These are phyloP conservation scores for Oxycera nigricornis DNA, from an alignment of 2,888 invertebrate species.

Conservation along the genomic window DNA sequence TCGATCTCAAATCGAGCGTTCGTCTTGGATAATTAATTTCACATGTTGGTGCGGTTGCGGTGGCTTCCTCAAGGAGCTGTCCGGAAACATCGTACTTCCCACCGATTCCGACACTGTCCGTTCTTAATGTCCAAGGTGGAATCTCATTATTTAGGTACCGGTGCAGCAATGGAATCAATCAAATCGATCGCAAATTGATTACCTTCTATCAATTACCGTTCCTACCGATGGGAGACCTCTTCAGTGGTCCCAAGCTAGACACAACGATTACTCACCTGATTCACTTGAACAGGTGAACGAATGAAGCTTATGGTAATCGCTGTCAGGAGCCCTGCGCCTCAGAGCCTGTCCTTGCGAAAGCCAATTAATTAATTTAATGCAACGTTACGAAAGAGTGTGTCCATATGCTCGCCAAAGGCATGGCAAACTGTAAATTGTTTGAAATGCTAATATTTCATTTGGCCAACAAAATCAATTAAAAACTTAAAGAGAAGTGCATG, in stretches of 20 bases:
- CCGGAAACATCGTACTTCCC: no score
- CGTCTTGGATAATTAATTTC: no score
- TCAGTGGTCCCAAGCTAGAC: background rate
- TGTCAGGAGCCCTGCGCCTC: background rate
- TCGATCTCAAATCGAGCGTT: no score
- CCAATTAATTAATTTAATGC: constrained; percentile 17
- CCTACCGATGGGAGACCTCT: no score
- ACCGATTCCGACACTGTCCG: no score
- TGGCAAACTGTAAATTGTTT: background rate
- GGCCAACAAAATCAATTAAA: constrained; percentile 21
- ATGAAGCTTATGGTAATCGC: background rate
- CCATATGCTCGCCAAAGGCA: background rate
- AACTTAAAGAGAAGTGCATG: background rate
- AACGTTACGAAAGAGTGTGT: background rate
- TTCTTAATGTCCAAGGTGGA: background rate
- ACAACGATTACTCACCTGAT: background rate
- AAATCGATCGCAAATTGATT: constrained; percentile 18
- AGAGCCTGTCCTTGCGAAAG: background rate
- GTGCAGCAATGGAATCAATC: constrained; percentile 6
- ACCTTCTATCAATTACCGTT: constrained; percentile 8
- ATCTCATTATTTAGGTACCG: background rate
- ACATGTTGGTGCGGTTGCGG: no score
- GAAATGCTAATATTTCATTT: constrained; percentile 14
- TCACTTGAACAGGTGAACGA: background rate
- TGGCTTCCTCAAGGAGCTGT: no score